These are phyloP conservation scores for Charaxes varanes DNA, from an alignment of 1,140 invertebrate genomes.

Conservation along the genomic window DNA sequence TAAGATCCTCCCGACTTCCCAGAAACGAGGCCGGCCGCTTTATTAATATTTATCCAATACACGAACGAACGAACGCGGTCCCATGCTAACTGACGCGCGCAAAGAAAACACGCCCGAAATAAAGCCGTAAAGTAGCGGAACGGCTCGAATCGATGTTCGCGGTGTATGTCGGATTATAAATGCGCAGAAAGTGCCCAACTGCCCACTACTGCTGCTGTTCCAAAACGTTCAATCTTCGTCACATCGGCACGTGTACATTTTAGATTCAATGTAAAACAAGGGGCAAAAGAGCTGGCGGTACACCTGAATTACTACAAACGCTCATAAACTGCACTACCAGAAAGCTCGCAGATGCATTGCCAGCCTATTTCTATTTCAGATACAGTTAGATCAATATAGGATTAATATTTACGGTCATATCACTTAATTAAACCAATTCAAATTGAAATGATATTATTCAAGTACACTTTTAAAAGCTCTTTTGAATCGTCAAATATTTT, in stretches of 20 bases:
- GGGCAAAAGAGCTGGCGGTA: too few relatives aligned
- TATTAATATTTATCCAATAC: slow-evolving; percentile 75
- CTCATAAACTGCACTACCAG: too few relatives aligned
- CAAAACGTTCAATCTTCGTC: slow-evolving; percentile 8
- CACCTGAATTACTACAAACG: too few relatives aligned
- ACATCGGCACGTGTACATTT: slow-evolving; percentile 11
- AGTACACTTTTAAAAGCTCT: too few relatives aligned
- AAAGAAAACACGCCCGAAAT: slow-evolving; percentile 69
- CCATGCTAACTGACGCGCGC: slow-evolving; percentile 68
- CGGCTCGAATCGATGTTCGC: slow-evolving; percentile 67
- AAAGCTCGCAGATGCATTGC: too few relatives aligned
- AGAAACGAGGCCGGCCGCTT: slow-evolving; percentile 69
- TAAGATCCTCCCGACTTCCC: slow-evolving; percentile 71
- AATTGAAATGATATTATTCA: too few relatives aligned
- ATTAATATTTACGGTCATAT: too few relatives aligned
- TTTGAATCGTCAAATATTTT: too few relatives aligned
- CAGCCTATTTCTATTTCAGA: too few relatives aligned
- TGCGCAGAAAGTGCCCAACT: slow-evolving; percentile 47
- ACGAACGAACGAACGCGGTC: slow-evolving; percentile 57
- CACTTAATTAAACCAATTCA: too few relatives aligned
- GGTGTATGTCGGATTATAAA: slow-evolving; percentile 57
- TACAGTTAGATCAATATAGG: too few relatives aligned
- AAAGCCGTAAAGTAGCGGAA: slow-evolving; percentile 70
- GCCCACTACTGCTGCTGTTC: slow-evolving; percentile 5
- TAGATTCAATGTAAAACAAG: too few relatives aligned